A percentile compares a stretch with the other conserved stretches of the same genome.
Conservation (phyloP, 2,113 vertebrate species). For the Xenopus borealis region DNA sequence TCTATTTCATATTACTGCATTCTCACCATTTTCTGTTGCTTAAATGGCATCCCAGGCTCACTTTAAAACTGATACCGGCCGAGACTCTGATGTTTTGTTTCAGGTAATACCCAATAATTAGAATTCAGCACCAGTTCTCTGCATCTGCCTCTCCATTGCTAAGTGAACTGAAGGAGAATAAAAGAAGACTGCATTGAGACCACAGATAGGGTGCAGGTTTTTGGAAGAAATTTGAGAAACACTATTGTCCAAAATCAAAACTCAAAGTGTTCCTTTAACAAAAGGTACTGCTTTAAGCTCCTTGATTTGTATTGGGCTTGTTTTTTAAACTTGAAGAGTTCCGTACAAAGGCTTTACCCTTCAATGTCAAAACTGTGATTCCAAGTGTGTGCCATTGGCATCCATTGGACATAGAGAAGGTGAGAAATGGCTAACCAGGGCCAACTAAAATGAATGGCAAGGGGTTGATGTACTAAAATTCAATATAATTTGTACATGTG, state of each 20-base stretch:
- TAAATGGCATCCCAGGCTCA: no score
- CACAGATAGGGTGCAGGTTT: constrained; percentile 97
- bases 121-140: constrained; percentile 81
- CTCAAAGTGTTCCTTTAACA: constrained; percentile 90
- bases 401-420: constrained; percentile 59
- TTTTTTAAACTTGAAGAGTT: constrained; percentile 96
- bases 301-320: constrained; percentile 88
- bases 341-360: constrained; percentile 82
- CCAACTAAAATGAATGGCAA: no score
- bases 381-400: constrained; percentile 66
- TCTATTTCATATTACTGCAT: no score
- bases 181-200: constrained; percentile 91
- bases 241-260: constrained; percentile 96
- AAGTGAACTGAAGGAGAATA: constrained; percentile 78
- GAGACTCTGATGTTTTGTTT: constrained; percentile 61
- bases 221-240: constrained; percentile 96
- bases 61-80: no score
- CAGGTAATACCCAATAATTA: constrained; percentile 84
- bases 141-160: constrained; percentile 89
- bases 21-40: no score
- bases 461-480: no score
- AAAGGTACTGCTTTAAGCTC: constrained; percentile 83
- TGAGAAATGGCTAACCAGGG: constrained; percentile 17
- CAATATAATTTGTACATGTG: no score
- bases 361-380: constrained; percentile 82